Conservation (phyloP, 2,113 vertebrate genomes). For the Clarias macrocephalus region DNA sequence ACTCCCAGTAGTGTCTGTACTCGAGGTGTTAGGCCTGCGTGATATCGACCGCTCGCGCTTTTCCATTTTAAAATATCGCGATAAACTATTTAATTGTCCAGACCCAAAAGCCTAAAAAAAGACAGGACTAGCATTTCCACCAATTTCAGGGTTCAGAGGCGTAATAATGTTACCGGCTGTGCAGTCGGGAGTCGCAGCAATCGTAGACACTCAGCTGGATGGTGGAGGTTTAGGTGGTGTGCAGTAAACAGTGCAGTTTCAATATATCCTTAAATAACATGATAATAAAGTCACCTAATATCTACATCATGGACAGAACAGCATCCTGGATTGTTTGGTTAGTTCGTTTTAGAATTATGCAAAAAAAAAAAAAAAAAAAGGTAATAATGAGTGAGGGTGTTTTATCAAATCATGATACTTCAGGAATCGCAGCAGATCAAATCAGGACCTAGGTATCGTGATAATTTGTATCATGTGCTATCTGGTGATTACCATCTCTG, state of each 20-base stretch:
- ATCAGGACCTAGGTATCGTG: too few relatives aligned
- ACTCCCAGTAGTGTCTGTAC: slow-evolving; percentile 23
- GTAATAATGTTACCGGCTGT: not conserved
- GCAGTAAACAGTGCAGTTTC: not conserved
- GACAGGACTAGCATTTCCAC: not conserved
- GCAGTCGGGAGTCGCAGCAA: not conserved
- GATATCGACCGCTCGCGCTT: not conserved
- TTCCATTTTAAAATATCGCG: slow-evolving; percentile 32
- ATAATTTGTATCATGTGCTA: too few relatives aligned
- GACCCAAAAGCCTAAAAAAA: slow-evolving; percentile 10
- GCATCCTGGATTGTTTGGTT: too few relatives aligned
- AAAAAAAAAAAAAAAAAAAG: too few relatives aligned
- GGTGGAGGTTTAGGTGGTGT: not conserved
- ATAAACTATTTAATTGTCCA: slow-evolving; percentile 25
- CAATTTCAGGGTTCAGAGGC: slow-evolving; percentile 14
- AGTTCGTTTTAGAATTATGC: too few relatives aligned
- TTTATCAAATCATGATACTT: too few relatives aligned
- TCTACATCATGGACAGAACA: not conserved
- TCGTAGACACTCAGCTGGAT: not conserved
- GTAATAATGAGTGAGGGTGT: too few relatives aligned
- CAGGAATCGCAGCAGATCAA: too few relatives aligned
- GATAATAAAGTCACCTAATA: not conserved
- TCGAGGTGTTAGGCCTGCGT: slow-evolving; percentile 1
- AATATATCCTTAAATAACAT: not conserved
- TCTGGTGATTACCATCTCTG: too few relatives aligned